These are phyloP conservation scores for Calyptomena viridis DNA, from an alignment of 2,113 vertebrate genomes.

Conservation along the genomic window DNA sequence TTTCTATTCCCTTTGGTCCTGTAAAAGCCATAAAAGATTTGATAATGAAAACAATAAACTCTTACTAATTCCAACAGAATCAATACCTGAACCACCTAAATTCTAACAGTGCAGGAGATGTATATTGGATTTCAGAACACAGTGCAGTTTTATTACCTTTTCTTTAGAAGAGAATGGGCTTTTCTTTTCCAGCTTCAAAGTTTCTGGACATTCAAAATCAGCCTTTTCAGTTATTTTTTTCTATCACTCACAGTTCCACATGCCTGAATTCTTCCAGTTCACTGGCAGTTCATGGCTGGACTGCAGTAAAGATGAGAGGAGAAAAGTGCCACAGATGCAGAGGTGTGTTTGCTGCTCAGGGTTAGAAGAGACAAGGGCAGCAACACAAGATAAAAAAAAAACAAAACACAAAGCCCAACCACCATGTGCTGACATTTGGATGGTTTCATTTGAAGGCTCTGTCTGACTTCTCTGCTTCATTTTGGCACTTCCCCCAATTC, in stretches of 20 bases:
- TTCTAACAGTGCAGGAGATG: neutral
- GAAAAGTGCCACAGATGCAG: too few relatives aligned
- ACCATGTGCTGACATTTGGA: neutral
- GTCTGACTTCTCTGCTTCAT: neutral
- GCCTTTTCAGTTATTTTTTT: neutral
- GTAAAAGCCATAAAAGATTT: neutral
- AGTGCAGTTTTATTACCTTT: neutral
- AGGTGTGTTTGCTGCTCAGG: too few relatives aligned
- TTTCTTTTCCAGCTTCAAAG: neutral
- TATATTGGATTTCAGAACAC: neutral
- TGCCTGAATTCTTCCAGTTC: conserved; percentile 77
- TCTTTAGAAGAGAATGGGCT: neutral
- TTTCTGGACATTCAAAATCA: neutral
- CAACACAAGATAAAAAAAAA: conserved; percentile 71
- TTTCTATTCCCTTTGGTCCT: neutral
- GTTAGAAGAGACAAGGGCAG: conserved; percentile 81
- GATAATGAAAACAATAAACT: neutral
- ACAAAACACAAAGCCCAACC: neutral
- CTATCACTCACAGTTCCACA: conserved; percentile 69
- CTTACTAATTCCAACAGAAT: neutral
- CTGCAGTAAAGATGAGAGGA: conserved; percentile 80
- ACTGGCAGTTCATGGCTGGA: conserved; percentile 78
- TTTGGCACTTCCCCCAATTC: neutral
- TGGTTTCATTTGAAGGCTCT: neutral
- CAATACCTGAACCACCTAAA: neutral